phyloP scores from a whole-genome alignment of 2,888 invertebrate species.

The Eustalomyia histrio region DNA sequence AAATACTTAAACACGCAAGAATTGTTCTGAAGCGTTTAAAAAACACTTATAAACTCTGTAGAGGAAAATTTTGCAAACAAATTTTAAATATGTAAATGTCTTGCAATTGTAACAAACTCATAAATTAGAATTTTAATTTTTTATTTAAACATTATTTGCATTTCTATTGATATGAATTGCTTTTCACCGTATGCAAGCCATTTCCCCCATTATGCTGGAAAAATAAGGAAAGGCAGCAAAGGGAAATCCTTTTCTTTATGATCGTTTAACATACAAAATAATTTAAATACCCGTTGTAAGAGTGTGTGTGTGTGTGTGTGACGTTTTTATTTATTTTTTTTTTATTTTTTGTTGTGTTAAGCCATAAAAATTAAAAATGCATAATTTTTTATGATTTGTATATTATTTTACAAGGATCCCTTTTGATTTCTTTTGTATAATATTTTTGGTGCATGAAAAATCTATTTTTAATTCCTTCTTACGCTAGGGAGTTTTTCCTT shows the following conservation, averaged over 20 bases:
- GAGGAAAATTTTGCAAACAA: background rate
- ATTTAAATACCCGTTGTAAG: constrained; percentile 5
- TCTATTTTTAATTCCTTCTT: constrained; percentile 26
- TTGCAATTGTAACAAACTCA: background rate
- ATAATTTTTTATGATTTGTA: constrained; percentile 63
- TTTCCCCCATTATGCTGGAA: background rate
- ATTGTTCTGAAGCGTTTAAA: constrained; percentile 36
- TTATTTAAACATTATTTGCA: constrained; percentile 71
- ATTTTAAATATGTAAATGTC: constrained; percentile 1
- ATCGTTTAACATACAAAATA: constrained; percentile 9
- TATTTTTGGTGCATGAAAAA: constrained; percentile 22
- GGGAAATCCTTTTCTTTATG: constrained; percentile 27
- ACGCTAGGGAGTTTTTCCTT: background rate
- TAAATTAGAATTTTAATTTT: constrained; percentile 57
- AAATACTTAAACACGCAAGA: constrained; percentile 27
- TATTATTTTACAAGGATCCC: constrained; percentile 2
- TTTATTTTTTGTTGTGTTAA: constrained; percentile 34
- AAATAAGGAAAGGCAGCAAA: background rate
- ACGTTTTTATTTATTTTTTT: too few species aligned
- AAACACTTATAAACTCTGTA: constrained; percentile 46
- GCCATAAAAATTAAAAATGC: constrained; percentile 64
- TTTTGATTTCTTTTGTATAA: constrained; percentile 11
- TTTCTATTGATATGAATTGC: constrained; percentile 76
- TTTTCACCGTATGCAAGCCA: constrained; percentile 50
- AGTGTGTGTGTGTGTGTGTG: constrained; percentile 11